Percentiles rank a stretch among this genome's conserved stretches.
Conservation (phyloP, 2,888 invertebrate species). For the Drosophila testacea region DNA sequence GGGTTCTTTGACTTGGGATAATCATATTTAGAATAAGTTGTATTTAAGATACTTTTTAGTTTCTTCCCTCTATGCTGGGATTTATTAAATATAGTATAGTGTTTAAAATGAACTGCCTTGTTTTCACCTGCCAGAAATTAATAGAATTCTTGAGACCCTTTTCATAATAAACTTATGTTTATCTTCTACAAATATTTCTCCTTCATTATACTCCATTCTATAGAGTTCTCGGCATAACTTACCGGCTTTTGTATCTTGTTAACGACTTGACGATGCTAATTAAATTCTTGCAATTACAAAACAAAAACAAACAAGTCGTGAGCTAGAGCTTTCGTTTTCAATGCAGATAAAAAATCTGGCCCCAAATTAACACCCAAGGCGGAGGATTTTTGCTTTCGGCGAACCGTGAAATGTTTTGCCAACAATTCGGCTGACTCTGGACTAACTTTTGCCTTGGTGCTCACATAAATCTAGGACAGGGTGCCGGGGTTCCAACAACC, state of each 20-base stretch:
- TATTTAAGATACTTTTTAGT: slow-evolving; percentile 9
- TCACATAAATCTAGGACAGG: slow-evolving; percentile 54
- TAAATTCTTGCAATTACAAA: slow-evolving; percentile 72
- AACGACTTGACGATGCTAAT: slow-evolving; percentile 74
- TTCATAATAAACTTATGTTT: slow-evolving; percentile 21
- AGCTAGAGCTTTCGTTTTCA: slow-evolving; percentile 30
- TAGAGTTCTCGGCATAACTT: slow-evolving; percentile 59
- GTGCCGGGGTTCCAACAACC: slow-evolving; percentile 1
- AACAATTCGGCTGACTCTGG: slow-evolving; percentile 54
- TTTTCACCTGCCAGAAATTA: background rate
- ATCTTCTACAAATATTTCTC: slow-evolving; percentile 22
- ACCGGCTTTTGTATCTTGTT: slow-evolving; percentile 71
- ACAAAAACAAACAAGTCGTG: slow-evolving; percentile 52
- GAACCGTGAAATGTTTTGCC: slow-evolving; percentile 71
- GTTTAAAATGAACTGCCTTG: background rate
- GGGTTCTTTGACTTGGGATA: background rate
- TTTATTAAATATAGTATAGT: background rate
- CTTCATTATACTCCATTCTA: slow-evolving; percentile 14
- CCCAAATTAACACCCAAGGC: slow-evolving; percentile 73
- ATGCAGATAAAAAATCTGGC: slow-evolving; percentile 15
- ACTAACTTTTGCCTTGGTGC: slow-evolving; percentile 60
- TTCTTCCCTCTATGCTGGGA: background rate
- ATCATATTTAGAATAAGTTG: slow-evolving; percentile 5
- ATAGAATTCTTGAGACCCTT: slow-evolving; percentile 4
- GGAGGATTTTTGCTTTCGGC: slow-evolving; percentile 52